Base-by-base conservation (phyloP, 2,888 invertebrate species). In the Mesorhabditis spiculigera region DNA sequence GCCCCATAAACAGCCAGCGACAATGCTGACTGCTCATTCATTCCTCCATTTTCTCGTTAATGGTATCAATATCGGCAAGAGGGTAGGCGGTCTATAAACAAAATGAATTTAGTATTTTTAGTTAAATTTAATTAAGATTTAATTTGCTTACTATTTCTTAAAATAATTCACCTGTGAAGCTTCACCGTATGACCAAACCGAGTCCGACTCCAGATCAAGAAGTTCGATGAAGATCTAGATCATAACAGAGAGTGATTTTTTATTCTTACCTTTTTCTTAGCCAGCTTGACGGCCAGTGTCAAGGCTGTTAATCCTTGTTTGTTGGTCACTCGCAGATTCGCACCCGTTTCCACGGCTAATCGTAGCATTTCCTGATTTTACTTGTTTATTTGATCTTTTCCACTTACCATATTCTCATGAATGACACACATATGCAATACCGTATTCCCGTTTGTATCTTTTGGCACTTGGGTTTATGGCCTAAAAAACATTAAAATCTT, bases 401-500 rank as follows among this genome's bases (percentile, higher is more conserved):
- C 58, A 43, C 69, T 45, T 45, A 92, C 93, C 87, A 91, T 87
- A 88, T 94, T 94, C 81, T 94, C 92, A 86, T 95, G 93, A 82
- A 97, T 96, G 68, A 96, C 94, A 67, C 97, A 89, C 91, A 97
- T 92, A 86, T 98, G 97, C 61, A 97, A 88, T 0, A 94, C 93
- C 0, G 95, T 96, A 86, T 97, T 97, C 62, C 97, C 97, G 86
- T 97, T 97, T 0, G 94, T 93, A 85, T 97, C 97, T 87, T 94
- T 94, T 43, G n/a, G 92, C 91, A 87, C 96, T 92, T 0, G 95
- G 93, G 88, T 96, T 91, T 0, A n/a, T n/a, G n/a, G 95, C 96
- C 10, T 95, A 95, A 84, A 65, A 45, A 28, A 28, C 1, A 28
- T 28, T 28, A 3, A 28, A 28, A 28, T 1, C 28, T n/a, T 28